These are phyloP conservation scores for Stenurella melanura DNA, from an alignment of 2,888 invertebrate species.

Conservation along the genomic window DNA sequence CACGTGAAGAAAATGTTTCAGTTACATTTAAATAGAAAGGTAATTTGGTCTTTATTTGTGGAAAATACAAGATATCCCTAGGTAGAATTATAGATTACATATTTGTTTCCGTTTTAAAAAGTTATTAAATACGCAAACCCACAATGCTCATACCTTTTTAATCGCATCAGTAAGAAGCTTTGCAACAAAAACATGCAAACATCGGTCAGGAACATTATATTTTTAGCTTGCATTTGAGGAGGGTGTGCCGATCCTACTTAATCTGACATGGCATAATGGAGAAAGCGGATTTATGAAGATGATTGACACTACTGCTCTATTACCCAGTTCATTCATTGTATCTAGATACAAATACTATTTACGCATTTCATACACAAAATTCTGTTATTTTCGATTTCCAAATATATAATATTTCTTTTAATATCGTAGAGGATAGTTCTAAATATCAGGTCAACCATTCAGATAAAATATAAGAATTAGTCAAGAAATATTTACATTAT, in stretches of 20 bases:
- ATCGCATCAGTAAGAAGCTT: constrained; percentile 65
- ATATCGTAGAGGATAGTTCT: not conserved
- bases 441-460: not conserved
- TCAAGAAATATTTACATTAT: too few relatives aligned
- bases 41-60: not conserved
- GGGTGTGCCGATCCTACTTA: constrained; percentile 63
- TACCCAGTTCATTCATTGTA: constrained; percentile 33
- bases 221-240: constrained; percentile 60
- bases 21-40: constrained; percentile 8
- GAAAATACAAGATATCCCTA: not conserved
- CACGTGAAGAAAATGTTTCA: not conserved
- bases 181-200: constrained; percentile 63
- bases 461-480: too few relatives aligned
- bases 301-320: constrained; percentile 66
- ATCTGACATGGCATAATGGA: constrained; percentile 69
- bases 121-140: constrained; percentile 34
- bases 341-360: constrained; percentile 22
- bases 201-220: constrained; percentile 58
- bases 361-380: not conserved
- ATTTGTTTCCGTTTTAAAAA: constrained; percentile 24
- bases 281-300: constrained; percentile 69
- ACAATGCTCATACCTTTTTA: constrained; percentile 62
- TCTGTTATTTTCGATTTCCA: not conserved
- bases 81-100: constrained; percentile 27
- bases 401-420: not conserved